These are phyloP conservation scores for Knipowitschia caucasica DNA, from an alignment of 2,797 vertebrate genomes.

Conservation along the genomic window DNA sequence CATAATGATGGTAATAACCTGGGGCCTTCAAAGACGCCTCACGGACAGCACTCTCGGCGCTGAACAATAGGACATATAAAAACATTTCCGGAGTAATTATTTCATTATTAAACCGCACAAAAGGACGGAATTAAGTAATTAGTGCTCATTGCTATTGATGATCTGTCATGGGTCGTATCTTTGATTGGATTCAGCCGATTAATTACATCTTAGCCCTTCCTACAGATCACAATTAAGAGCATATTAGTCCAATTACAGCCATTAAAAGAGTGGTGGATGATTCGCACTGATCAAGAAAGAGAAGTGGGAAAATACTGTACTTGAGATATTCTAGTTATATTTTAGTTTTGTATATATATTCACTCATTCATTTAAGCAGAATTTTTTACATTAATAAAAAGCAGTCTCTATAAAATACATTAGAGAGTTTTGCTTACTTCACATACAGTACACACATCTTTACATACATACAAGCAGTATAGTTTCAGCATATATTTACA, in stretches of 20 bases:
- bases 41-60: not conserved
- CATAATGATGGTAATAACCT: not conserved
- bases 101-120: constrained; percentile 1
- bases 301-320: not conserved
- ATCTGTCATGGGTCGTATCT: not conserved
- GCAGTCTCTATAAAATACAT: too few species aligned
- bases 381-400: too few species aligned
- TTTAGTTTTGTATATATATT: too few species aligned
- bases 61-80: not conserved
- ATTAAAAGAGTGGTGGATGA: not conserved
- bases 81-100: not conserved
- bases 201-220: not conserved
- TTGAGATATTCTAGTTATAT: too few species aligned
- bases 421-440: too few species aligned
- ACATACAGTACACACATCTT: too few species aligned
- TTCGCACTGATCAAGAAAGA: not conserved
- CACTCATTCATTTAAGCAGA: too few species aligned
- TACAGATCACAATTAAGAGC: constrained; percentile 1
- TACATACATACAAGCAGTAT: too few species aligned
- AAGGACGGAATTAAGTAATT: constrained; percentile 1
- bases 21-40: not conserved
- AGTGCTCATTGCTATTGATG: constrained; percentile 2
- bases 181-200: constrained; percentile 1
- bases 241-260: not conserved
- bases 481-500: too few species aligned